Evolutionary conservation across 2,113 vertebrate species (phyloP).

Genomic region (Ochotona curzoniae): DNA sequence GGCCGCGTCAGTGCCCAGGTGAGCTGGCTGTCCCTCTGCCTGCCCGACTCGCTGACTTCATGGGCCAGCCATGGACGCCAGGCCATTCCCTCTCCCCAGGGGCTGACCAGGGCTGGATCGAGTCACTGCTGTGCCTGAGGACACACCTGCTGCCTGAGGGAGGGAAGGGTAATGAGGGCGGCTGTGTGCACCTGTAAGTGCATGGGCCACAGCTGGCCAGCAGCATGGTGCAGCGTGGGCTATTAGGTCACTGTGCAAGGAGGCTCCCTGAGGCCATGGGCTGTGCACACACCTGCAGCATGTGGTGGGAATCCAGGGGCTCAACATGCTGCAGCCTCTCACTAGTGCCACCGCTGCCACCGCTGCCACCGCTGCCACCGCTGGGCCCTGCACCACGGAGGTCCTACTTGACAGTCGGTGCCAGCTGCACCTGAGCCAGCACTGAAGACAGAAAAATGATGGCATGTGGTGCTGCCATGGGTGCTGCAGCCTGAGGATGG

Average conservation of each 20-base stretch:
- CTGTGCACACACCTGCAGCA: rapidly evolving
- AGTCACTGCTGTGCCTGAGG: slow-evolving; percentile 9
- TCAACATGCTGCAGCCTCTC: not conserved
- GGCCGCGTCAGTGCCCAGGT: not conserved
- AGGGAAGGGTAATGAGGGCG: slow-evolving; percentile 56
- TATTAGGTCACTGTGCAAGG: slow-evolving; percentile 49
- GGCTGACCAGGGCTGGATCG: not conserved
- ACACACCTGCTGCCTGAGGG: not conserved
- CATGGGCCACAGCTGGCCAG: slow-evolving; percentile 68
- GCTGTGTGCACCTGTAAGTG: slow-evolving; percentile 69
- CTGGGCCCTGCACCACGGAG: not conserved
- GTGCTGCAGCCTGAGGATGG: not conserved
- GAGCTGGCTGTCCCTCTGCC: slow-evolving; percentile 25
- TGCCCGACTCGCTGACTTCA: not conserved
- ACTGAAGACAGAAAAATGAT: slow-evolving; percentile 71
- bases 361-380: too few species aligned
- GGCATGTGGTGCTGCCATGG: not conserved
- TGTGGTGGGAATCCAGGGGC: not conserved
- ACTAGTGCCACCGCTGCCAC: too few species aligned
- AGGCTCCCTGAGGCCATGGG: not conserved
- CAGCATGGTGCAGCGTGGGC: slow-evolving; percentile 60
- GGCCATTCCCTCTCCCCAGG: not conserved
- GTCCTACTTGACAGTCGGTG: not conserved
- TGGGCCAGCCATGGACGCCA: not conserved
- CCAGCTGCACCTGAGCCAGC: rapidly evolving